Base-by-base conservation (phyloP, 2,888 invertebrate species). In the Schrankia costaestrigalis region DNA sequence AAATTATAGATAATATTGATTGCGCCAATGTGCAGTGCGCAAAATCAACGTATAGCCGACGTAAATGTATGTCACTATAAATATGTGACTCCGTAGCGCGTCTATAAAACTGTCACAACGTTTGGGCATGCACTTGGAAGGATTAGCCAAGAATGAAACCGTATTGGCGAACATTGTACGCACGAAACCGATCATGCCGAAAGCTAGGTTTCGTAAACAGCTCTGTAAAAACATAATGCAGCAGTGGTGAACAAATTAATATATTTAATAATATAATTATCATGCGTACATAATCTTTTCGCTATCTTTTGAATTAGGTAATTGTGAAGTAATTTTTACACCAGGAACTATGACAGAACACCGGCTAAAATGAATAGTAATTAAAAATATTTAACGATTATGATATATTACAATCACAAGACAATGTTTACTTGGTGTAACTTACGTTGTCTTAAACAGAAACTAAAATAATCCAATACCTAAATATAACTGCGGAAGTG, bases 11-110 rank as follows among this genome's bases (percentile, higher is more conserved):
- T 45, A 54, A 43, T 58, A 66, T 63, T 60, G 63, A n/a, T 32
- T 35, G 35, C 61, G 66, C 68, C 72, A 75, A 77, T 63, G 78
- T 76, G 78, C 78, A 75, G 77, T 81, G 79, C 73, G 78, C 80
- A 78, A 78, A 75, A 73, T 49, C 52, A 60, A 71, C 69, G 67
- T 56, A 62, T 41, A 49, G 47, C 51, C 46, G 58, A 75, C 67
- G 67, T 71, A 70, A 72, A 65, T 63, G 63, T 56, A 61, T 61
- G 58, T 59, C 54, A 59, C 41, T 55, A 43, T 57, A 46, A 59
- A 56, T 63, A 65, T 64, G 60, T 67, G 63, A 73, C 71, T 38
- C 44, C 41, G 41, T 58, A 61, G 48, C 51, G 55, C 47, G 50
- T 52, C 45, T 50, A 59, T 56, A 56, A 61, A 55, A 40, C 35